Conservation (phyloP, 2,113 vertebrate genomes). For the Anseranas semipalmata region DNA sequence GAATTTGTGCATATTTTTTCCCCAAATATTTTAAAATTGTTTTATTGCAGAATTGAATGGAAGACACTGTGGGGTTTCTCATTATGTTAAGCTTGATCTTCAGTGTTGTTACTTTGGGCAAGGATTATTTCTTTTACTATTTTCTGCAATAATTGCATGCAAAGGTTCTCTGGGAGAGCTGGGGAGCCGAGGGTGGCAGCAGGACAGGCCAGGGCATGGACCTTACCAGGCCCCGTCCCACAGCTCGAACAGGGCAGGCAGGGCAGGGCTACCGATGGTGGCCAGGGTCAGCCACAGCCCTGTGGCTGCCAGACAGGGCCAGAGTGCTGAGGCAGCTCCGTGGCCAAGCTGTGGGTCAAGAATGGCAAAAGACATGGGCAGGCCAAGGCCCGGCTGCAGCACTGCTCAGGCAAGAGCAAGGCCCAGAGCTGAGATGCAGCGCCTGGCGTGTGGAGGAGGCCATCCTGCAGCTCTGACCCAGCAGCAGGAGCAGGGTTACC, state of each 20-base stretch:
- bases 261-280: neutral
- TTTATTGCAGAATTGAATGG: neutral
- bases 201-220: neutral
- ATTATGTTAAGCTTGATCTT: neutral
- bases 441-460: neutral
- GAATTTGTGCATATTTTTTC: neutral
- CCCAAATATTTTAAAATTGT: neutral
- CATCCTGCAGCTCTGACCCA: neutral
- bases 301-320: neutral
- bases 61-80: neutral
- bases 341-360: accelerated
- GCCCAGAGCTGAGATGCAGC: neutral
- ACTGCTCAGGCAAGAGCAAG: neutral
- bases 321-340: neutral
- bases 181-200: neutral
- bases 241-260: neutral
- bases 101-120: neutral
- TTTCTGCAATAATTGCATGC: neutral
- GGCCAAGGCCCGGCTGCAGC: accelerated
- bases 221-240: accelerated
- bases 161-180: neutral
- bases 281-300: neutral
- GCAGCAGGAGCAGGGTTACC: neutral
- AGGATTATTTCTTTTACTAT: neutral
- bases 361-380: accelerated